phyloP scores from a whole-genome alignment of 2,113 vertebrate species.

The mouse (Mus musculus) region GRCm39 chr2:87203001-87203500 shows the following conservation, averaged over 20 bases:
- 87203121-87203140: too few species aligned
- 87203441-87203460: neutral
- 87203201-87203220: too few species aligned
- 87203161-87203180: neutral
- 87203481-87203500: neutral
- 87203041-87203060: neutral
- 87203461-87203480: neutral
- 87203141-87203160: neutral
- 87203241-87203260: too few species aligned
- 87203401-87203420: neutral
- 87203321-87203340: neutral
- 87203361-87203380: neutral
- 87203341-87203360: neutral
- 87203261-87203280: too few species aligned
- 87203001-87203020: neutral
- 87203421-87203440: neutral
- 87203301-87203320: too few species aligned
- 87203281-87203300: too few species aligned
- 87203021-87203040: neutral
- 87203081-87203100: neutral
- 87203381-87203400: too few species aligned
- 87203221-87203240: neutral
- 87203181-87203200: too few species aligned
- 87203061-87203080: too few species aligned
- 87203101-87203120: too few species aligned